Evolutionary conservation across 2,888 invertebrate species (phyloP).

Genomic region (Agrochola lota): DNA sequence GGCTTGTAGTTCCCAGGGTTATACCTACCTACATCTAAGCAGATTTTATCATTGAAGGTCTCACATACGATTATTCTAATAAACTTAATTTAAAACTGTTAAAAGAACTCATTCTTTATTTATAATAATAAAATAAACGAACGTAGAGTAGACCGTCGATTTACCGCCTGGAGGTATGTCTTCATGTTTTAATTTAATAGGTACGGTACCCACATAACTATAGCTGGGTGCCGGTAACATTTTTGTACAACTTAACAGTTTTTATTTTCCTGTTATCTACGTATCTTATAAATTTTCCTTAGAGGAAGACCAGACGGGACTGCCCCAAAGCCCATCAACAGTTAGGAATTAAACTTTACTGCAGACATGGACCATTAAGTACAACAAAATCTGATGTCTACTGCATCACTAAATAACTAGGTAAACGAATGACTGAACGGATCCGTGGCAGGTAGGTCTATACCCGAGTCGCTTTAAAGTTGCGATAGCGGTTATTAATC

Average conservation of each 20-base stretch:
- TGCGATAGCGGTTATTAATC: no score
- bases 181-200: neutral
- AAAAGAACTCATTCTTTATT: neutral
- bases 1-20: neutral
- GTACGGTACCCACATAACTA: neutral
- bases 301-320: neutral
- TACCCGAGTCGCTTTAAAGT: no score
- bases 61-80: neutral
- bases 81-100: neutral
- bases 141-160: neutral
- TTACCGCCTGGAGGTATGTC: neutral
- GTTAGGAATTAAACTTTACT: neutral
- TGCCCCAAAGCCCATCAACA: neutral
- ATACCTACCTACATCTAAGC: neutral
- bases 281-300: neutral
- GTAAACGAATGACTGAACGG: neutral
- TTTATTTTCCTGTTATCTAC: conserved; percentile 9
- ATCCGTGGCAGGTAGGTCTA: neutral
- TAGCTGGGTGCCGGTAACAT: neutral
- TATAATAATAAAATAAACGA: neutral
- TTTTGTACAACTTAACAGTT: neutral
- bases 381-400: no score
- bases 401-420: no score
- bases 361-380: neutral
- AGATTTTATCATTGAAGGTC: neutral